These are phyloP conservation scores for Conger conger DNA, from an alignment of 2,113 vertebrate species.

Conservation along the genomic window DNA sequence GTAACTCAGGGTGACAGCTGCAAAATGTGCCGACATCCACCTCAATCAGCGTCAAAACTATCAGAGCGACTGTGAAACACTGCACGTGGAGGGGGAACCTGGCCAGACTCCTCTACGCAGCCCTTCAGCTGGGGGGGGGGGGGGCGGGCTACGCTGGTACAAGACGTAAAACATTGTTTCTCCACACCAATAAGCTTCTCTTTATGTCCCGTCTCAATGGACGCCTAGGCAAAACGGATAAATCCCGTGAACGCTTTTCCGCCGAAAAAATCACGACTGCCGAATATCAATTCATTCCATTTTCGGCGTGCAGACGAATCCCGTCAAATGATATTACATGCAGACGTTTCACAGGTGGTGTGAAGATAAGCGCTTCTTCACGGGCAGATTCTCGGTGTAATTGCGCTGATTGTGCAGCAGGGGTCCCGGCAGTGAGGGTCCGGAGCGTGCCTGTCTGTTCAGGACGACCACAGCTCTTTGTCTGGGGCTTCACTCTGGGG, in stretches of 20 bases:
- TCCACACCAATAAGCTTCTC: neutral
- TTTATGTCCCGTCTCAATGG: neutral
- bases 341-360: neutral
- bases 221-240: neutral
- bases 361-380: neutral
- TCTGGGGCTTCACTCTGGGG: neutral
- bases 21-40: constrained; percentile 55
- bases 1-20: constrained; percentile 47
- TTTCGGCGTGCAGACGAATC: too few species aligned
- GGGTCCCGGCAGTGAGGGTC: neutral
- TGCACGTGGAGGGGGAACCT: neutral
- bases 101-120: neutral
- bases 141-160: neutral
- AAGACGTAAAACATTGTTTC: neutral
- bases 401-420: neutral
- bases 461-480: neutral
- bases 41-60: constrained; percentile 57
- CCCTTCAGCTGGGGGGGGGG: neutral
- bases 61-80: constrained; percentile 42
- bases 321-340: neutral
- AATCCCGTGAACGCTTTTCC: neutral
- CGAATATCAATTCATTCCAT: too few species aligned
- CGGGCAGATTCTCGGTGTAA: neutral
- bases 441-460: neutral
- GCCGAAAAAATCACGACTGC: neutral